Base-by-base conservation (phyloP, 1,140 invertebrate genomes). In the Trichonephila inaurata region DNA sequence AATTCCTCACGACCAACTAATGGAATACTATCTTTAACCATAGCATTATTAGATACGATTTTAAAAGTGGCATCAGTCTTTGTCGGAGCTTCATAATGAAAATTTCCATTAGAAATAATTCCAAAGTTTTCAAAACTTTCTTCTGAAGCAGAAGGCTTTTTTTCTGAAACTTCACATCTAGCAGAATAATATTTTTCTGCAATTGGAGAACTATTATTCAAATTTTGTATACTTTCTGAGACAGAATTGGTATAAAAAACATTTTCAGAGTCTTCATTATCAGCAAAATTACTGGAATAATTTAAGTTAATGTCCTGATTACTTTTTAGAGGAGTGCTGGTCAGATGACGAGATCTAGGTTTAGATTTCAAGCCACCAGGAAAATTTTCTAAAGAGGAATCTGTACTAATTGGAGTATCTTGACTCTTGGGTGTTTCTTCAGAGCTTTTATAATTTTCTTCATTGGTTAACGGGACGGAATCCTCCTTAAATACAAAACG, bases 401-500 rank as follows among this genome's bases (percentile, higher is more conserved):
- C 82, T 28, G 28, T 64, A 19, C 61, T 18, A 66, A 21, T 64
- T 21, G 86, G 61, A 58, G 86, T 64, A 64, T 64, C 14, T 88
- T 62, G 33, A 88, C 61, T 77, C 14, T 44, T 12, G 8, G 33
- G 6, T 12, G 19, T 72, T 24, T 24, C 21, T 66, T 89, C 66
- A 72, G 58, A 86, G 87, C 12, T n/a, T 51, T 92, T 72, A 2
- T 21, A 14, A 92, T n/a, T 64, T 21, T 10, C n/a, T 51, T 66
- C 21, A 28, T 51, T 8, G 2, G 10, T 6, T 66, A 19, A 12
- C 12, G 88, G 24, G 16, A n/a, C 69, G 14, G 62, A 44, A n/a
- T 91, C 40, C 3, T 87, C 91, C 60, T 92, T 92, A 61, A 92
- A 92, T 18, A 92, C 82, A 92, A 92, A 92, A n/a, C 66, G 83